Evolutionary conservation across 2,888 invertebrate species (phyloP).

Genomic region (Tineola bisselliella): DNA sequence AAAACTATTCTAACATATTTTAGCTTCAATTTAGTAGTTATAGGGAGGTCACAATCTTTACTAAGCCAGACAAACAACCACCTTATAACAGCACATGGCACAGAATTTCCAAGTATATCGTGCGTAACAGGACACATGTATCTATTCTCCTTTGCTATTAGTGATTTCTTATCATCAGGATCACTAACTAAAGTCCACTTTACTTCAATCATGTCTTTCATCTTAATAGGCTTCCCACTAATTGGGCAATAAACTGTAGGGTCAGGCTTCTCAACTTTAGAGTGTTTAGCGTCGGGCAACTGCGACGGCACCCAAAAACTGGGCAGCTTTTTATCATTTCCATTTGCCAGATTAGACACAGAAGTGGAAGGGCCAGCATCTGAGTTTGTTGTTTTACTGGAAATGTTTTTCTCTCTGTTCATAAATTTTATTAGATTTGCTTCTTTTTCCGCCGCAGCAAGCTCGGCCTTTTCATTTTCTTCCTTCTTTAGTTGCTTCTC

Average conservation of each 20-base stretch:
- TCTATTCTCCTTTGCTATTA: constrained; percentile 89
- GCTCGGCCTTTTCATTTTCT: constrained; percentile 74
- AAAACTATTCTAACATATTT: no score
- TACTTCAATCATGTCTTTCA: constrained; percentile 92
- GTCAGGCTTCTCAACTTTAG: constrained; percentile 62
- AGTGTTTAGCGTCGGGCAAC: constrained; percentile 82
- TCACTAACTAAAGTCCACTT: constrained; percentile 93
- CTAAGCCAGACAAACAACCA: no score
- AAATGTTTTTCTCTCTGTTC: constrained; percentile 83
- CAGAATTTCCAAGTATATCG: constrained; percentile 93
- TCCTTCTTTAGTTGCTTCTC: constrained; percentile 86
- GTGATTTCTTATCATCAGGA: constrained; percentile 84
- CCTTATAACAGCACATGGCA: constrained; percentile 91
- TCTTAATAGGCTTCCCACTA: constrained; percentile 79
- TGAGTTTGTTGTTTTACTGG: constrained; percentile 40
- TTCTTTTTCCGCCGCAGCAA: constrained; percentile 77
- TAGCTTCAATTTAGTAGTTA: no score
- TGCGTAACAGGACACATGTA: constrained; percentile 98
- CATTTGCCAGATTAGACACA: constrained; percentile 82
- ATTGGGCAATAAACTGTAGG: constrained; percentile 52
- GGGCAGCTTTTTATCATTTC: constrained; percentile 82
- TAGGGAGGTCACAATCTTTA: no score
- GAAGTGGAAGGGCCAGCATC: constrained; percentile 39
- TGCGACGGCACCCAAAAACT: constrained; percentile 98
- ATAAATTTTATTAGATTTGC: constrained; percentile 82